phyloP scores from a whole-genome alignment of 2,888 invertebrate genomes.

The Morpho helenor region DNA sequence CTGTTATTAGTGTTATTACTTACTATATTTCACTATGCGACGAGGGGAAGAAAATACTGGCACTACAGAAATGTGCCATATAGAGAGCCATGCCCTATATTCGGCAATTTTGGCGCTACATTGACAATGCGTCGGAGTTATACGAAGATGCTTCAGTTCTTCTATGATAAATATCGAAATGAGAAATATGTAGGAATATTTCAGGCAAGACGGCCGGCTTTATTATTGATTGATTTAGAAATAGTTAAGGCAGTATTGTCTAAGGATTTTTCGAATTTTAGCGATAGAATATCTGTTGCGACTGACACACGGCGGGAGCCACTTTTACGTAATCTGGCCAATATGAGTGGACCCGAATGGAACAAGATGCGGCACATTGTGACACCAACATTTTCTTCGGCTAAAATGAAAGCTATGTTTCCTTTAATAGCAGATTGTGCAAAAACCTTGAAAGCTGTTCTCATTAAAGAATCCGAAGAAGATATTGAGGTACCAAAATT shows the following conservation, averaged over 20 bases:
- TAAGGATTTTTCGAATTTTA: slow-evolving; percentile 58
- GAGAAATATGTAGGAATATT: slow-evolving; percentile 66
- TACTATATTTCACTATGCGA: slow-evolving; percentile 56
- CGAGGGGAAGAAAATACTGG: slow-evolving; percentile 69
- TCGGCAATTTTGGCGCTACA: slow-evolving; percentile 71
- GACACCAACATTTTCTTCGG: slow-evolving; percentile 70
- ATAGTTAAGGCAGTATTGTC: slow-evolving; percentile 59
- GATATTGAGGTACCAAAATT: slow-evolving; percentile 58
- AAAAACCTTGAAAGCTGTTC: slow-evolving; percentile 46
- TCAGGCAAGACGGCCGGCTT: slow-evolving; percentile 66
- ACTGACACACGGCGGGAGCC: slow-evolving; percentile 70
- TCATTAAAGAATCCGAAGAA: slow-evolving; percentile 41
- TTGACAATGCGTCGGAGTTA: slow-evolving; percentile 63
- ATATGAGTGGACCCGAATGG: slow-evolving; percentile 73
- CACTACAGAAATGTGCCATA: slow-evolving; percentile 58
- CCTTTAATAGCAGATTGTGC: slow-evolving; percentile 65
- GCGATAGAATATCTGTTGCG: slow-evolving; percentile 60
- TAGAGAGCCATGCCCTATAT: slow-evolving; percentile 69
- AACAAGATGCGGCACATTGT: slow-evolving; percentile 68
- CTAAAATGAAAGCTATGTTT: slow-evolving; percentile 75
- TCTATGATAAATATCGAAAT: slow-evolving; percentile 53
- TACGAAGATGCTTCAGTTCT: slow-evolving; percentile 56
- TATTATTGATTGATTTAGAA: slow-evolving; percentile 63
- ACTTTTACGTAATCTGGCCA: slow-evolving; percentile 62
- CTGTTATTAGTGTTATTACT: slow-evolving; percentile 45